Percentiles rank a stretch among this genome's conserved stretches.
phyloP scores from a whole-genome alignment of 2,888 invertebrate genomes.

The Entomobrya multifasciata region DNA sequence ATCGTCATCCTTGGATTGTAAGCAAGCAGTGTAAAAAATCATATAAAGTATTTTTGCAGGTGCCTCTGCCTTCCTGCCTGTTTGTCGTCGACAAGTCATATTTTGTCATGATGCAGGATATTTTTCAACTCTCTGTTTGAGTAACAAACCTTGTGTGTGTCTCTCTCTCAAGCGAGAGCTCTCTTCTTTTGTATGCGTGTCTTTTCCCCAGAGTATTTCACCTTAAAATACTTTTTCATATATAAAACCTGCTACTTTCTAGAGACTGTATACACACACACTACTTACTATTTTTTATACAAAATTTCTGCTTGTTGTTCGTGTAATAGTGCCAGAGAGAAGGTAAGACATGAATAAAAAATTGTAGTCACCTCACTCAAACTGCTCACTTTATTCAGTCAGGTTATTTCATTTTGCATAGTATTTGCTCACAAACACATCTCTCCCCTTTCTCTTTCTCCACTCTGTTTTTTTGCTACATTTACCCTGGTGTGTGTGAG shows the following conservation, averaged over 20 bases:
- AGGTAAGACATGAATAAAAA: conserved; percentile 56
- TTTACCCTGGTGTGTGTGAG: too few relatives aligned
- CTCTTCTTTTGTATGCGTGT: conserved; percentile 22
- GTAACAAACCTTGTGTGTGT: conserved; percentile 39
- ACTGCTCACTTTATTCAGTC: conserved; percentile 61
- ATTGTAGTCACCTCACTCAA: conserved; percentile 64
- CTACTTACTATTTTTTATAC: too few relatives aligned
- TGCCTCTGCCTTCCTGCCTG: conserved; percentile 70
- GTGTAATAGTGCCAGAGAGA: too few relatives aligned
- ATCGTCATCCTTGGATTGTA: conserved; percentile 33
- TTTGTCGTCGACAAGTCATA: conserved; percentile 76
- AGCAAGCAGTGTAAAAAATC: background rate
- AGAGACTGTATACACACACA: too few relatives aligned
- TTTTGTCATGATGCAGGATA: conserved; percentile 75
- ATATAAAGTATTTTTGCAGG: conserved; percentile 75
- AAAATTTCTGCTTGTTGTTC: too few relatives aligned
- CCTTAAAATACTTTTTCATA: conserved; percentile 59
- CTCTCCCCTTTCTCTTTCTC: conserved; percentile 25
- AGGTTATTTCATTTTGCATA: conserved; percentile 67
- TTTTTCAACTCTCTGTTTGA: conserved; percentile 72
- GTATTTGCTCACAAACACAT: conserved; percentile 42
- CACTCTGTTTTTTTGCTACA: conserved; percentile 53
- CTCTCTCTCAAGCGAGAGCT: background rate
- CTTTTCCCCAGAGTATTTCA: conserved; percentile 66
- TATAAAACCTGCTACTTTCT: too few relatives aligned